phyloP scores from a whole-genome alignment of 2,797 vertebrate species.

The Sarcoramphus papa region DNA sequence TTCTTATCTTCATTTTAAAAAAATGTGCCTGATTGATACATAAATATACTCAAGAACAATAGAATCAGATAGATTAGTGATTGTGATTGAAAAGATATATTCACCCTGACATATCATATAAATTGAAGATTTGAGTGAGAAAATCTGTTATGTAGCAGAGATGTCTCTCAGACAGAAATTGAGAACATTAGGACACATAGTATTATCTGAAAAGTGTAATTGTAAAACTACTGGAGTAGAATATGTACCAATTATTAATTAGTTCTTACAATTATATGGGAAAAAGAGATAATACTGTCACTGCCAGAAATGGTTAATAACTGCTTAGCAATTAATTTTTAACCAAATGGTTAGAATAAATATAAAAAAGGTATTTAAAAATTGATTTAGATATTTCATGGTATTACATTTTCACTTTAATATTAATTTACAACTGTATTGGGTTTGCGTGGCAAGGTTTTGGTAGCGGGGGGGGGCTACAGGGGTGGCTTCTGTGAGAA shows the following conservation, averaged over 20 bases:
- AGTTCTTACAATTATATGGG: not conserved
- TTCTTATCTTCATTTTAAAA: not conserved
- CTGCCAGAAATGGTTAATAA: not conserved
- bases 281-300: fast-evolving
- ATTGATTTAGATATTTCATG: too few relatives aligned
- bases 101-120: not conserved
- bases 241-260: not conserved
- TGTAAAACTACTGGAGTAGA: not conserved
- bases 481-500: too few relatives aligned
- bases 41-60: not conserved
- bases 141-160: not conserved
- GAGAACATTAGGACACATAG: not conserved
- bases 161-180: not conserved
- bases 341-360: not conserved
- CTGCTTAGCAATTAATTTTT: not conserved
- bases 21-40: not conserved
- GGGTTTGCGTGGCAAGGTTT: too few relatives aligned
- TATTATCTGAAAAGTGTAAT: not conserved
- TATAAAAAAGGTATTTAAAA: not conserved
- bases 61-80: not conserved
- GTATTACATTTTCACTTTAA: too few relatives aligned
- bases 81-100: not conserved
- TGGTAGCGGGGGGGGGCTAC: too few relatives aligned
- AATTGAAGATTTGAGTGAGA: not conserved
- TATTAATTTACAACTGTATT: too few relatives aligned